Conservation (phyloP, 2,797 vertebrate genomes). For the Rousettus madagascariensis region DNA sequence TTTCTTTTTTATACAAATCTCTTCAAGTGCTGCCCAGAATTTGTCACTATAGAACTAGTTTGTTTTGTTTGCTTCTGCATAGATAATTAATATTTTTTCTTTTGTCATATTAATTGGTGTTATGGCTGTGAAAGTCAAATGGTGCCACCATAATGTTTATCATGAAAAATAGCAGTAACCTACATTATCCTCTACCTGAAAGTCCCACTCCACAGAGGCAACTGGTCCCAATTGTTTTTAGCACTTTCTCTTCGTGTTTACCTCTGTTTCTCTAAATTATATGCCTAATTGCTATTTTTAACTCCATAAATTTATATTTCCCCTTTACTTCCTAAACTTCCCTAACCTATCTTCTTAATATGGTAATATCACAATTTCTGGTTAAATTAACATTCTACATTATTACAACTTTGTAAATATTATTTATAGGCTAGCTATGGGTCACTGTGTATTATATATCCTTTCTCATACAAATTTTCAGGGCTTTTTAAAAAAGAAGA, state of each 20-base stretch:
- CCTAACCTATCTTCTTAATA: neutral
- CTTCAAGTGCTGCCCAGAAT: neutral
- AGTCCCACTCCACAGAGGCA: neutral
- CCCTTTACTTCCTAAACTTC: neutral
- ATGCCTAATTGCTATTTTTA: neutral
- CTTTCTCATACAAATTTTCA: neutral
- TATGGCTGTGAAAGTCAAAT: neutral
- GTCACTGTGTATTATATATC: neutral
- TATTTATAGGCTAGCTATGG: neutral
- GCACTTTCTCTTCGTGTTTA: neutral
- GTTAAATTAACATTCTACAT: neutral
- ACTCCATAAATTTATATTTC: neutral
- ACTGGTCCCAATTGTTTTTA: neutral
- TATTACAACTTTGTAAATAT: neutral
- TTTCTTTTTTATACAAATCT: neutral
- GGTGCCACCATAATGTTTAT: neutral
- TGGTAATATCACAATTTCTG: neutral
- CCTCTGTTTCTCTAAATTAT: neutral
- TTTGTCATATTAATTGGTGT: neutral
- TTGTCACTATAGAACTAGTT: neutral
- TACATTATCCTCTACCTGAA: neutral
- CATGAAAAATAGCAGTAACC: neutral
- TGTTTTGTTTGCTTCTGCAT: conserved; percentile 16
- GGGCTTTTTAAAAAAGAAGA: neutral
- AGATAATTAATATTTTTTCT: neutral